These are phyloP conservation scores for Eidolon dupreanum DNA, from an alignment of 2,797 vertebrate species.

Conservation along the genomic window DNA sequence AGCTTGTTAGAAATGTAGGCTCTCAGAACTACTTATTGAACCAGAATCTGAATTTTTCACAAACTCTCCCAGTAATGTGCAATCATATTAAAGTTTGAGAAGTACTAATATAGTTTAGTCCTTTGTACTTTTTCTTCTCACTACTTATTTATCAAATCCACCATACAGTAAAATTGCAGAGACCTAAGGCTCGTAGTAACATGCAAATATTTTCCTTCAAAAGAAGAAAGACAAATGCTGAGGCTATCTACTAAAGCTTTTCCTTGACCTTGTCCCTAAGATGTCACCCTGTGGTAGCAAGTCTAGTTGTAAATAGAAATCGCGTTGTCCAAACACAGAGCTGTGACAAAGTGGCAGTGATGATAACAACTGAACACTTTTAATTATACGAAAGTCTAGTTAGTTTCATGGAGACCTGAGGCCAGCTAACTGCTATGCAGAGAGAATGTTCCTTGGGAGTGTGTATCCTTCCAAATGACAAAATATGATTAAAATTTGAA, in stretches of 20 bases:
- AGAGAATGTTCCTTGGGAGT: conserved; percentile 77
- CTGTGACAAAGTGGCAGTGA: conserved; percentile 70
- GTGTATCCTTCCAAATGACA: conserved; percentile 79
- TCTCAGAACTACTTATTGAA: neutral
- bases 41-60: neutral
- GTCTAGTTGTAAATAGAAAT: conserved; percentile 80
- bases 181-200: neutral
- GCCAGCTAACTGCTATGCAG: conserved; percentile 56
- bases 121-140: neutral
- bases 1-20: conserved; percentile 12
- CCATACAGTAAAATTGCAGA: neutral
- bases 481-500: conserved; percentile 82
- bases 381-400: conserved; percentile 74
- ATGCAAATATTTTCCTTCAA: neutral
- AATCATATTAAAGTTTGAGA: neutral
- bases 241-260: conserved; percentile 66
- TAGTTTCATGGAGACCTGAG: conserved; percentile 55
- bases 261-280: conserved; percentile 40
- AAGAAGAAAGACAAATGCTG: conserved; percentile 35
- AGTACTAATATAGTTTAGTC: neutral
- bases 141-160: neutral
- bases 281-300: conserved; percentile 58
- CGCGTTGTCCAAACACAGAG: conserved; percentile 78
- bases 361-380: conserved; percentile 67
- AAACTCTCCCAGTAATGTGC: neutral